Percentiles rank a stretch among this genome's conserved stretches.
phyloP scores from a whole-genome alignment of 2,113 vertebrate species.

The Cisticola juncidis region DNA sequence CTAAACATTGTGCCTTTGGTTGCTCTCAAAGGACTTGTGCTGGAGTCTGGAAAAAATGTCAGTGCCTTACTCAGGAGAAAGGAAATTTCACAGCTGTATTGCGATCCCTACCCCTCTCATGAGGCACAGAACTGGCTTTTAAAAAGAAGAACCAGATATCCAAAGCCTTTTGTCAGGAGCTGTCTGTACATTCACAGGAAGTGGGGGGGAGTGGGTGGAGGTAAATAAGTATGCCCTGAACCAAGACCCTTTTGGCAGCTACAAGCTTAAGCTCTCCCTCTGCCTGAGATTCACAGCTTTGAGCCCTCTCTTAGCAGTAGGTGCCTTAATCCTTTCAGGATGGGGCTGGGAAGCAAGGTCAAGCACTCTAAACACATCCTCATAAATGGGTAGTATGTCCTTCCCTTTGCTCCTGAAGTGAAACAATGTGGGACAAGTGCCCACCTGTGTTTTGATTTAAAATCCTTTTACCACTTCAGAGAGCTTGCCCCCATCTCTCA shows the following conservation, averaged over 20 bases:
- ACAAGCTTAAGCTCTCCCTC: background rate
- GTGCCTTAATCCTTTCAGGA: background rate
- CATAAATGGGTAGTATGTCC: background rate
- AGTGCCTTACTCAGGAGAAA: background rate
- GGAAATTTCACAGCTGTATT: background rate
- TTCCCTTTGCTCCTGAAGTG: background rate
- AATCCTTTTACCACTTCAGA: background rate
- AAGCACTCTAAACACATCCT: background rate
- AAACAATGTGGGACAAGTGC: background rate
- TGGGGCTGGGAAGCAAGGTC: background rate
- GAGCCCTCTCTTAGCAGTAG: background rate
- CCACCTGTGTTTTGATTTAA: background rate
- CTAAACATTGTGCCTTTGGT: background rate
- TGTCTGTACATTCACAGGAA: background rate
- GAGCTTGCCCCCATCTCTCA: background rate
- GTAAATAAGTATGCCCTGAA: background rate
- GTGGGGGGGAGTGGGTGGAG: background rate
- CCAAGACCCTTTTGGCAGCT: background rate
- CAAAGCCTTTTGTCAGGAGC: background rate
- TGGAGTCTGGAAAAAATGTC: background rate
- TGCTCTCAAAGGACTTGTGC: background rate
- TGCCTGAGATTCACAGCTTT: background rate
- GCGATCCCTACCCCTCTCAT: background rate
- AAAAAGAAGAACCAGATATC: background rate
- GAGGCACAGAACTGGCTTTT: background rate